Evolutionary conservation across 2,113 vertebrate species (phyloP), one percentile per base, ranked within the genome.

Genomic region (Rhinolophus ferrumequinum): DNA sequence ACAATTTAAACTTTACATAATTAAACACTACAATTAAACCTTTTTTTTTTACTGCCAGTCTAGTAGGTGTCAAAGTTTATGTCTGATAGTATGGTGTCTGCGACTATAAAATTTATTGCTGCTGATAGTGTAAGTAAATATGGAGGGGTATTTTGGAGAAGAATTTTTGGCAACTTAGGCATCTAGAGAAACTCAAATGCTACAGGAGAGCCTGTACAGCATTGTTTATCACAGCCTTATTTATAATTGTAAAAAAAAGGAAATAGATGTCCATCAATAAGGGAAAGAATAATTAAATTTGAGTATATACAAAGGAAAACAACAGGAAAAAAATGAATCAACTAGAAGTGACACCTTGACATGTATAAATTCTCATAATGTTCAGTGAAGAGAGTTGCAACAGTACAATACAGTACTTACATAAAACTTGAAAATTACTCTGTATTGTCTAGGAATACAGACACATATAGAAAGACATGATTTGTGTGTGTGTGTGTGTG

Each of bases 371-470:
- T 77, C 69, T 91, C 16, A 15, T 88, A 67, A 38, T 83, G 62
- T 73, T 66, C 38, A 95, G 15, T 93, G n/a, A 83, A 86, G 60
- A 88, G 30, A 88, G 69, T 72, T 80, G 8, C 75, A 30, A 67
- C 72, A 47, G 11, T 86, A 77, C 15, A 86, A 62, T 62, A 28
- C 44, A 47, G 19, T 88, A 77, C 60, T 88, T 90, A 54, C 77
- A 66, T 88, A 60, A 93, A 88, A 64, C 19, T 93, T 95, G 14
- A 80, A 91, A 93, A 26, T 88, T 66, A 41, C 22, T 60, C 19
- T 88, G 8, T 77, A 18, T 92, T 47, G 18, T 79, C n/a, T 94
- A 70, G 44, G 11, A 69, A 73, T 87, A 28, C 47, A 87, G 75
- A 30, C 12, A 67, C 54, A 60, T 33, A 3, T 13, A 76, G 35